phyloP scores from a whole-genome alignment of 2,113 vertebrate species.

The Leptobrachium ailaonicum region DNA sequence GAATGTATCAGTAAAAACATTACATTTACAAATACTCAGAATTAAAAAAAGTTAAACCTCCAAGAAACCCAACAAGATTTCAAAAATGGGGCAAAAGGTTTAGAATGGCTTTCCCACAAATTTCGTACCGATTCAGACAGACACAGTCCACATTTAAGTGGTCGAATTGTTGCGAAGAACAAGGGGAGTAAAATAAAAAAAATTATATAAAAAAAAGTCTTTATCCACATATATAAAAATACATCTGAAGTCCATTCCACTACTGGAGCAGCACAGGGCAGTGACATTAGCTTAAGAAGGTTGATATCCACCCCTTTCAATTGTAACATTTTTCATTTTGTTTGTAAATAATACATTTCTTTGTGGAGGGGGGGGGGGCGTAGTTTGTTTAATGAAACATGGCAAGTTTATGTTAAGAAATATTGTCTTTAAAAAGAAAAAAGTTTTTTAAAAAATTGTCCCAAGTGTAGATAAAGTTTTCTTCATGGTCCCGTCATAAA shows the following conservation, averaged over 20 bases:
- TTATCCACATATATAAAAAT: conserved; percentile 20
- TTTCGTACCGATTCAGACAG: conserved; percentile 15
- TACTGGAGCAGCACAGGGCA: conserved; percentile 37
- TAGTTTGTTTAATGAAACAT: conserved; percentile 4
- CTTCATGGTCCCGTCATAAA: conserved; percentile 49
- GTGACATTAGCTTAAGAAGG: conserved; percentile 34
- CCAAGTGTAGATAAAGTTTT: conserved; percentile 32
- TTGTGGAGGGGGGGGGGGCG: not conserved
- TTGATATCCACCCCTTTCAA: not conserved
- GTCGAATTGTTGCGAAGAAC: not conserved
- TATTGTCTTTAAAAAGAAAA: conserved; percentile 15
- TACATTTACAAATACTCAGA: too few species aligned
- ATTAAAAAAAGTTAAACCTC: too few species aligned
- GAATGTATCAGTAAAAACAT: too few species aligned
- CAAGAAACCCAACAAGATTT: too few species aligned
- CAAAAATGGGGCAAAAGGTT: too few species aligned
- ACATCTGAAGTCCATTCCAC: conserved; percentile 24
- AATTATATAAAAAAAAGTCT: not conserved
- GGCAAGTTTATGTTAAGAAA: not conserved
- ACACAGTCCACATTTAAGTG: conserved; percentile 1
- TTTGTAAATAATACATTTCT: conserved; percentile 17
- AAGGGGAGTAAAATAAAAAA: not conserved
- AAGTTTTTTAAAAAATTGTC: conserved; percentile 20
- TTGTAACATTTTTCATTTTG: conserved; percentile 33
- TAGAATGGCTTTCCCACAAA: not conserved